phyloP scores from a whole-genome alignment of 2,888 invertebrate genomes.

The Villa cingulata region DNA sequence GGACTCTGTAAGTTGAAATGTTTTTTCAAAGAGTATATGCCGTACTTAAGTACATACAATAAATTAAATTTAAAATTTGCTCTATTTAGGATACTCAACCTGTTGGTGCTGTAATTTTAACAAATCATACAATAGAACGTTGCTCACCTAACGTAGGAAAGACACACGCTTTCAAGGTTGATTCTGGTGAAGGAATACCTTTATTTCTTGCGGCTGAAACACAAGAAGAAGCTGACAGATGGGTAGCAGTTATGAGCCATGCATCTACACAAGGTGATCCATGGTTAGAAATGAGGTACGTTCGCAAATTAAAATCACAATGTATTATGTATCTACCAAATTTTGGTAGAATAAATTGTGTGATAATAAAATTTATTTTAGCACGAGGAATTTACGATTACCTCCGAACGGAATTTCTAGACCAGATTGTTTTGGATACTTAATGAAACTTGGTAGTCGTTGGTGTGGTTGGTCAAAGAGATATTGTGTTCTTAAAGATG shows the following conservation, averaged over 20 bases:
- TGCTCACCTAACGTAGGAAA: conserved; percentile 38
- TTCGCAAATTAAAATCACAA: background rate
- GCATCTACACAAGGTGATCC: conserved; percentile 59
- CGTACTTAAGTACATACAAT: background rate
- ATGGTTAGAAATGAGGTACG: conserved; percentile 47
- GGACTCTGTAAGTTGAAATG: conserved; percentile 54
- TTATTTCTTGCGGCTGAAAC: conserved; percentile 70
- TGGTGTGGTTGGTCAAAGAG: conserved; percentile 84
- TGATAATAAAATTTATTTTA: conserved; percentile 22
- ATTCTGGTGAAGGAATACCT: conserved; percentile 54
- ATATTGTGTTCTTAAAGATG: conserved; percentile 90
- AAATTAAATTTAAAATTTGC: background rate
- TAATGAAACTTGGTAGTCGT: conserved; percentile 72
- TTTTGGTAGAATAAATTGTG: too few relatives aligned
- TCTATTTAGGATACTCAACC: conserved; percentile 63
- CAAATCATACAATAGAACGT: conserved; percentile 62
- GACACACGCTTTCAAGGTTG: conserved; percentile 55
- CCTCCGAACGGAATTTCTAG: conserved; percentile 66
- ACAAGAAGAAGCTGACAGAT: conserved; percentile 55
- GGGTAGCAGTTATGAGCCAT: conserved; percentile 64
- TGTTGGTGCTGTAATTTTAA: conserved; percentile 75
- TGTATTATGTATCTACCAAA: too few relatives aligned
- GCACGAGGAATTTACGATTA: conserved; percentile 65
- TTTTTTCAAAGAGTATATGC: background rate
- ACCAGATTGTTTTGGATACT: conserved; percentile 87